Evolutionary conservation across 2,797 vertebrate genomes (phyloP), one percentile per base, ranked within the genome.

Genomic region (Nasua narica): DNA sequence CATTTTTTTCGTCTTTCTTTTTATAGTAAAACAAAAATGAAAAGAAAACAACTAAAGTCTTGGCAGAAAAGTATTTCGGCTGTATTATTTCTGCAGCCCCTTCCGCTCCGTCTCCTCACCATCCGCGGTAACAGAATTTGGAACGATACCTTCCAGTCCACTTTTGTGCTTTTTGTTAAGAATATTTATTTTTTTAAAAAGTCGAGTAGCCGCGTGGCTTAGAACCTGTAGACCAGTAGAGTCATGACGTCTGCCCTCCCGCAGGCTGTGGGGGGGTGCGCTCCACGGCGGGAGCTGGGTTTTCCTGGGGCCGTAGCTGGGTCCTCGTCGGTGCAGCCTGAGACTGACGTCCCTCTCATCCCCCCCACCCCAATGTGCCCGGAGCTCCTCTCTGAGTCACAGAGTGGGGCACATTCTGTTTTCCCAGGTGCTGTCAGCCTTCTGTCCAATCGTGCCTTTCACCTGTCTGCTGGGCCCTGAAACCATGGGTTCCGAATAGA

Each of bases 91-190:
- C 32, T 54, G 35, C 7, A 1, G n/a, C 7, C 27, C 27, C 37
- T 18, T 8, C 15, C 7, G 0, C 6, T 21, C n/a, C 0, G 0
- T 15, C 19, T 15, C 58, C 48, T 37, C 13, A 8, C 5, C 12
- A 29, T 48, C 58, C 48, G 0, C 35, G 7, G 10, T 37, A 37
- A 23, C 7, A 32, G 16, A 27, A 18, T 25, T n/a, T 27, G 32
- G 29, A 12, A 9, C 13, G 27, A 85, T 10, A 10, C 56, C 46
- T 54, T 65, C 21, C 43, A 16, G 10, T 1, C 35, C 27, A 37
- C 54, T 48, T 60, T 11, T 37, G 11, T 50, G 7, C 54, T 50
- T 74, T 48, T 23, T 25, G 81, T 48, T 32, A 29, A 62, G 81
- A 52, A 40, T 76, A 62, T 40, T 37, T 50, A 18, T 83, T 46